Evolutionary conservation across 2,113 vertebrate genomes (phyloP).

Genomic region (Campylomormyrus tamandua): DNA sequence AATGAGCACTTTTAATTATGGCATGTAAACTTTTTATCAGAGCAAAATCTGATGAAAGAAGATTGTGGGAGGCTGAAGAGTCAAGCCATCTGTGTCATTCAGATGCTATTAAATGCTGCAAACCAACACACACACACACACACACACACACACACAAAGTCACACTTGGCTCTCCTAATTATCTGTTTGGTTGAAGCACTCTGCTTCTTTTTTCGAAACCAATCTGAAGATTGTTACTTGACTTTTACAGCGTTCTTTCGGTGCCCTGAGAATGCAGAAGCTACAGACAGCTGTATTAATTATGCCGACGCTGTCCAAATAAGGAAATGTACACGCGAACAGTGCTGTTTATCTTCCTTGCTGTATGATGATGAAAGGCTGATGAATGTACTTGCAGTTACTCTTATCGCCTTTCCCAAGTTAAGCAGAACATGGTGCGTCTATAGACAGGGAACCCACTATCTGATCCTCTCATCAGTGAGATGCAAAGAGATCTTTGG

Average conservation of each 20-base stretch:
- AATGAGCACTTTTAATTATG: neutral
- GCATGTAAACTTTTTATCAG: neutral
- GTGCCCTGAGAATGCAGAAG: neutral
- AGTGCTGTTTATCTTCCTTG: neutral
- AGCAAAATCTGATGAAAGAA: neutral
- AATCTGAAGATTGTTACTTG: neutral
- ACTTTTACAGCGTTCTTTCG: neutral
- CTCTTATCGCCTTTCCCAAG: neutral
- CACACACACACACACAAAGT: neutral
- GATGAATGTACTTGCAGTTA: neutral
- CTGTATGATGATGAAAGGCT: neutral
- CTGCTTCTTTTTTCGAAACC: neutral
- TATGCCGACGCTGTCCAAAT: neutral
- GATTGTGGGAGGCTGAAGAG: neutral
- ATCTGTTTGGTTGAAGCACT: neutral
- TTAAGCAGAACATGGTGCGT: neutral
- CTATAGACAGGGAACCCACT: neutral
- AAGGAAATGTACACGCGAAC: neutral
- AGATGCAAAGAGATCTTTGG: neutral
- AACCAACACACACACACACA: neutral
- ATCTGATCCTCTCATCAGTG: neutral
- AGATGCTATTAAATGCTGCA: neutral
- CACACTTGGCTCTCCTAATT: neutral
- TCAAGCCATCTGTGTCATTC: neutral
- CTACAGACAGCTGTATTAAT: neutral